These are phyloP conservation scores for Brachyalestes nurse DNA, from an alignment of 2,797 vertebrate genomes.

Conservation along the genomic window DNA sequence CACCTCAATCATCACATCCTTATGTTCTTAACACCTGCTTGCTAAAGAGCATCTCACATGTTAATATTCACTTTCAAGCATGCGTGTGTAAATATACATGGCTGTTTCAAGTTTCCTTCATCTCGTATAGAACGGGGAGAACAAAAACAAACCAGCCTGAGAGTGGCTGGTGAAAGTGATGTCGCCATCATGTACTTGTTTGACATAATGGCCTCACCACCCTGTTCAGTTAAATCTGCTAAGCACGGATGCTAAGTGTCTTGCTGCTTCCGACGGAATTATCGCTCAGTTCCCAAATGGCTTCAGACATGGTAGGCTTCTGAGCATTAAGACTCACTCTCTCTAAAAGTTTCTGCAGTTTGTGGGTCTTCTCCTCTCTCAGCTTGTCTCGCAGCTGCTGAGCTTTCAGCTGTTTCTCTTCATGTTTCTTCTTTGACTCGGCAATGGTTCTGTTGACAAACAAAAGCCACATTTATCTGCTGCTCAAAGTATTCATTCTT, in stretches of 20 bases:
- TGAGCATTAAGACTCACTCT: slow-evolving; percentile 82
- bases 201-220: slow-evolving; percentile 6
- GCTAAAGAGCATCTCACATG: slow-evolving; percentile 57
- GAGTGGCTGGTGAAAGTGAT: slow-evolving; percentile 71
- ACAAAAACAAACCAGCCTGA: slow-evolving; percentile 75
- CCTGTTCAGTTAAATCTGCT: slow-evolving; percentile 23
- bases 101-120: slow-evolving; percentile 70
- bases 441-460: slow-evolving; percentile 91
- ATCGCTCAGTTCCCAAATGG: slow-evolving; percentile 60
- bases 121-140: slow-evolving; percentile 59
- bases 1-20: slow-evolving; percentile 40
- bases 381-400: slow-evolving; percentile 97
- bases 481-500: background rate
- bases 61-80: slow-evolving; percentile 68
- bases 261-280: slow-evolving; percentile 68
- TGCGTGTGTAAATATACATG: slow-evolving; percentile 70
- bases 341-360: slow-evolving; percentile 97
- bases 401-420: slow-evolving; percentile 99
- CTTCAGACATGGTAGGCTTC: slow-evolving; percentile 53
- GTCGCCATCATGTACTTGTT: slow-evolving; percentile 10
- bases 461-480: background rate
- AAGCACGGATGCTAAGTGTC: slow-evolving; percentile 67
- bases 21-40: slow-evolving; percentile 31
- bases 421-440: slow-evolving; percentile 98
- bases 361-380: slow-evolving; percentile 94